A percentile compares a stretch with the other conserved stretches of the same genome.
phyloP scores from a whole-genome alignment of 2,113 vertebrate species.

The Oncorhynchus nerka region DNA sequence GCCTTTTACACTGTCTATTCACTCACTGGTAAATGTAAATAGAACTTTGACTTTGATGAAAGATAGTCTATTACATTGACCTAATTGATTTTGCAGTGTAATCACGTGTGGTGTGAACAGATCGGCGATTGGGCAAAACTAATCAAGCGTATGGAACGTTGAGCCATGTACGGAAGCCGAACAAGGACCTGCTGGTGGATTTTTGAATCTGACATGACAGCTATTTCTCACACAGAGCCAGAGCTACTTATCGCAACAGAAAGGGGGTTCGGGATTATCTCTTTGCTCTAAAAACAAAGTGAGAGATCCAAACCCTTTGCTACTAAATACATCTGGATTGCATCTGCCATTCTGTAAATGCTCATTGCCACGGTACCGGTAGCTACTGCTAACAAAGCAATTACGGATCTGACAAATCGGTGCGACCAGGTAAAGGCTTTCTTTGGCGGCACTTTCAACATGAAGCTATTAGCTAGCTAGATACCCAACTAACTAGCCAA shows the following conservation, averaged over 20 bases:
- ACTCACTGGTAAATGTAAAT: no score
- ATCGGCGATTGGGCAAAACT: slow-evolving; percentile 18
- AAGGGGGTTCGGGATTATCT: neutral
- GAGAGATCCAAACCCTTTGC: neutral
- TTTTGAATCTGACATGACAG: neutral
- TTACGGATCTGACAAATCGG: slow-evolving; percentile 26
- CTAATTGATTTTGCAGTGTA: neutral
- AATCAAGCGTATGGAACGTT: neutral
- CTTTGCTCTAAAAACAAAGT: neutral
- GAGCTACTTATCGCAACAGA: neutral
- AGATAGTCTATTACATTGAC: neutral
- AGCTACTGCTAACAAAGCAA: neutral
- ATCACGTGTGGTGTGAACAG: slow-evolving; percentile 4
- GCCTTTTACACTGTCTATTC: no score
- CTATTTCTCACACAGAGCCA: neutral
- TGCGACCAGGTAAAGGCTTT: slow-evolving; percentile 33
- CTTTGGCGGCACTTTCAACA: slow-evolving; percentile 42
- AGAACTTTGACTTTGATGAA: no score
- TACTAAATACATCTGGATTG: neutral
- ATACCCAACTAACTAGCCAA: neutral
- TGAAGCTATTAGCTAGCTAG: slow-evolving; percentile 13
- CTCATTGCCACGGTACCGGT: neutral
- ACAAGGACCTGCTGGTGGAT: slow-evolving; percentile 13
- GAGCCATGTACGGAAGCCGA: slow-evolving; percentile 44
- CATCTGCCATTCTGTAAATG: neutral